phyloP scores from a whole-genome alignment of 2,113 vertebrate species.

The Eublepharis macularius region DNA sequence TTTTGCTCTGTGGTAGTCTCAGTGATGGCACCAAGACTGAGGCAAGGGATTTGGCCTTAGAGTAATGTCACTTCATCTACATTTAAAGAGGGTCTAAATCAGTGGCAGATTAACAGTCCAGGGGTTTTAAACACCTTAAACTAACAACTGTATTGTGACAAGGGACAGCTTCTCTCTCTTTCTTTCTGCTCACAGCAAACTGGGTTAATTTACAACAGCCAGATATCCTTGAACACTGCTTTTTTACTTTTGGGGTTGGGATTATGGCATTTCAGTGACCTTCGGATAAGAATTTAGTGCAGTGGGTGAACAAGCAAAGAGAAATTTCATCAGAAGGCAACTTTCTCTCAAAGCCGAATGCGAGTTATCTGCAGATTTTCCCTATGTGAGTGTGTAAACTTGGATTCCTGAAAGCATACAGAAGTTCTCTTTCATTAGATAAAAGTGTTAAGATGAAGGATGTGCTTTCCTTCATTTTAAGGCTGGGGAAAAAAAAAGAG shows the following conservation, averaged over 20 bases:
- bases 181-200: background rate
- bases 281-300: background rate
- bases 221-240: background rate
- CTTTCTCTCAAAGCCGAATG: constrained; percentile 46
- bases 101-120: too few relatives aligned
- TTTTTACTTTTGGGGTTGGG: background rate
- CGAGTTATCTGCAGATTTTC: constrained; percentile 39
- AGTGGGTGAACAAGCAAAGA: constrained; percentile 29
- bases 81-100: background rate
- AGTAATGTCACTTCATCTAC: background rate
- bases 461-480: constrained; percentile 10
- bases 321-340: constrained; percentile 36
- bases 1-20: background rate
- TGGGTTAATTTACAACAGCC: background rate
- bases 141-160: background rate
- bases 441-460: constrained; percentile 29
- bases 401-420: constrained; percentile 10
- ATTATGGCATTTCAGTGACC: background rate
- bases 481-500: background rate
- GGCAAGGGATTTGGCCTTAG: background rate
- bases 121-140: background rate
- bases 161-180: background rate
- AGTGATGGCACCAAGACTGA: background rate
- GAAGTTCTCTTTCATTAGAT: constrained; percentile 37
- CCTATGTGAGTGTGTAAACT: constrained; percentile 47